These are phyloP conservation scores for Malurus alboscapulatus DNA, from an alignment of 2,113 vertebrate genomes.

Conservation along the genomic window DNA sequence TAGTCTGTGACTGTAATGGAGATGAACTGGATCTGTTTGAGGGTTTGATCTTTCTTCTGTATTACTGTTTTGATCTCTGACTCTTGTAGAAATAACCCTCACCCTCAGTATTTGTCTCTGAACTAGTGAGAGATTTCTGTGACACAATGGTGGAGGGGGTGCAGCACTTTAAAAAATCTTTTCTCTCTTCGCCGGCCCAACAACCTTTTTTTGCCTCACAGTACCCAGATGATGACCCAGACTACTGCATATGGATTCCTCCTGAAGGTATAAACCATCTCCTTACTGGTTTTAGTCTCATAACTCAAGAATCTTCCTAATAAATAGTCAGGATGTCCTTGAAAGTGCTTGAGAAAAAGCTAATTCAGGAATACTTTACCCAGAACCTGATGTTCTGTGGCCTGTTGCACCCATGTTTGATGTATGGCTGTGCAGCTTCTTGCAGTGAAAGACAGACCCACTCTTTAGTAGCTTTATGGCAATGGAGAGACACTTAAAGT, in stretches of 20 bases:
- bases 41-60: background rate
- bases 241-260: conserved; percentile 95
- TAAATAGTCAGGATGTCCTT: background rate
- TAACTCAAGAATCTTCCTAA: background rate
- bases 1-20: background rate
- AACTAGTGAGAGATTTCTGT: background rate
- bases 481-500: background rate
- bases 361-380: background rate
- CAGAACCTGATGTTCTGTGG: background rate
- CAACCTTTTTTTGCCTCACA: conserved; percentile 71
- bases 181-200: conserved; percentile 70
- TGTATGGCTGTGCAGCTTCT: background rate
- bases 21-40: background rate
- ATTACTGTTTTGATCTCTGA: background rate
- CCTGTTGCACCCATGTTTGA: background rate
- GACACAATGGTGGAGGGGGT: background rate
- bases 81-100: background rate
- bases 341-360: background rate
- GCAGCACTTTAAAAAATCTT: background rate
- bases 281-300: background rate
- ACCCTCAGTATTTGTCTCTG: background rate
- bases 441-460: background rate
- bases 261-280: conserved; percentile 82
- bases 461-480: background rate
- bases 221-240: conserved; percentile 94